Evolutionary conservation across 2,888 invertebrate genomes (phyloP), one percentile per base, ranked within the genome.

Genomic region (Enchytraeus crypticus): DNA sequence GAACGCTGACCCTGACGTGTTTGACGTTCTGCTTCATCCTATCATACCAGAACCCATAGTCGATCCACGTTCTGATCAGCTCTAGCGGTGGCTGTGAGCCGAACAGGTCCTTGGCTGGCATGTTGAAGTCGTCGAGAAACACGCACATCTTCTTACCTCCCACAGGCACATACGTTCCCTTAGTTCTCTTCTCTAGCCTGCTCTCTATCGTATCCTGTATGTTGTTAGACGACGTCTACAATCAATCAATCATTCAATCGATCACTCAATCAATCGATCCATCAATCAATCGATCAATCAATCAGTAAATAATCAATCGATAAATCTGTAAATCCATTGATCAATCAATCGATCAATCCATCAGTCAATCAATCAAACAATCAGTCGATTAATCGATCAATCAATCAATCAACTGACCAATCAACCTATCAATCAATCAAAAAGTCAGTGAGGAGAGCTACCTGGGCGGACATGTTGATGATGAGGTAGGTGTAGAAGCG

Each of bases 111-210:
- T 89, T 88, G 5, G 88, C 88, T 0, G 92, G 92, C 90, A 92
- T 91, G 81, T 92, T 92, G 71, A 92, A 86, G 76, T 92, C 92
- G 76, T 92, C 92, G 85, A 92, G 85, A 76, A 90, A 91, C 8
- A 88, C 85, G 61, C 92, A 84, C 85, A 92, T 85, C 67, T 83
- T 86, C 81, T 90, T 92, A 74, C 88, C 78, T 67, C 87, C 88
- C 29, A 86, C 81, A 0, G 92, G 92, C 2, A 87, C 86, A 73
- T 85, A 91, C 62, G 87, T 85, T 1, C 87, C 88, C 77, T 91
- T 92, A 0, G 90, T 90, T 56, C 90, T 82, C 80, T 92, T 91
- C 78, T 92, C 91, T 0, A 90, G 83, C n/a, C 88, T 83, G 62
- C 87, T 86, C 77, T 91, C 91, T 34, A 92, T 88, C 23, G 87